Evolutionary conservation across 1,140 invertebrate genomes (phyloP), one percentile per base, ranked within the genome.

Genomic region (Whitmania pigra): DNA sequence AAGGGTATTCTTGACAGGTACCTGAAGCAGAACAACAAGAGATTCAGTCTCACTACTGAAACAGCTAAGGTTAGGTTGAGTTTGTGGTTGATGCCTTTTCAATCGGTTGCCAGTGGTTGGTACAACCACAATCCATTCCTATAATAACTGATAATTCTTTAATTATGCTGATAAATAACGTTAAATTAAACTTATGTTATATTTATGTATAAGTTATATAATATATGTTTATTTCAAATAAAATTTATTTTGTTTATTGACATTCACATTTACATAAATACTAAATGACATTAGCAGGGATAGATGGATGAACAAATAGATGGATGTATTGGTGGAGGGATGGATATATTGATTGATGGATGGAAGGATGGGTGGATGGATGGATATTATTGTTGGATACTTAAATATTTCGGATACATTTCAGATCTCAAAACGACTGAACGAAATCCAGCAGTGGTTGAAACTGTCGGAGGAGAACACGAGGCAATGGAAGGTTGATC

Each of bases 381-480:
- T 1, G 20, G 22, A 63, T 31, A 15, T 0, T n/a, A 63, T 63
- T 18, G 29, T 25, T 63, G 20, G 11, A 18, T n/a, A 17, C 11
- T 2, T 17, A 31, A 63, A 63, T 7, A 0, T 11, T 7, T 63
- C 22, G 22, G 57, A 25, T 63, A 13, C 57, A 13, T 20, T 63
- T 31, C 20, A 63, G 57, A 25, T 22, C 22, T 31, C 22, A 1
- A 63, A 63, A n/a, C 22, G 57, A 63, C 18, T 63, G 57, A 31
- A 63, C 11, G 57, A 63, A 31, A 25, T 63, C 22, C 22, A 63
- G 11, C 22, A 63, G 20, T 63, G 57, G 57, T 63, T 63, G 57
- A 31, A 63, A 13, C 29, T 63, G 11, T 25, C 22, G 7, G 57
- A 31, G 22, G 57, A 22, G 22, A 63, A 11, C 11, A 20, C 11